Percentiles rank a stretch among this genome's conserved stretches.
These are phyloP conservation scores for Calycopis cecrops DNA, from an alignment of 1,140 invertebrate species.

Conservation along the genomic window DNA sequence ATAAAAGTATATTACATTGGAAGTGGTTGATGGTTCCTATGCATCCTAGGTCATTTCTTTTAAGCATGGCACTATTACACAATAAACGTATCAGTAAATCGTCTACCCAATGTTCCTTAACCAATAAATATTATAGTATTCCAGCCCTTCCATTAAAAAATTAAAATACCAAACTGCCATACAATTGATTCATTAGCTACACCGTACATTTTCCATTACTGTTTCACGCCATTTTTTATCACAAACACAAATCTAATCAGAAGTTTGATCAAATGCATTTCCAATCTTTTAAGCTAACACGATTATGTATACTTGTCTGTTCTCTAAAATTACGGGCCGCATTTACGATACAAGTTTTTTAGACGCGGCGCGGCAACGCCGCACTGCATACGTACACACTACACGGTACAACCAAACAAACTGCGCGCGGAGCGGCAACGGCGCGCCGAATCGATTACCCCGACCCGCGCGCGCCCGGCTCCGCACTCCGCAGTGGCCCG, in stretches of 20 bases:
- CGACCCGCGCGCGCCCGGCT: slow-evolving; percentile 42
- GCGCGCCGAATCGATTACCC: slow-evolving; percentile 54
- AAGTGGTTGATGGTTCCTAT: too few relatives aligned
- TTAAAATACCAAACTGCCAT: background rate
- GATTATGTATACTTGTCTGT: slow-evolving; percentile 6
- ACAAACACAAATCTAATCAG: too few relatives aligned
- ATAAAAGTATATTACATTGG: too few relatives aligned
- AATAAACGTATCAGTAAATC: too few relatives aligned
- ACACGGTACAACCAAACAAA: slow-evolving; percentile 71
- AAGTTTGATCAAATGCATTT: slow-evolving; percentile 9
- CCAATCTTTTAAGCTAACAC: slow-evolving; percentile 16
- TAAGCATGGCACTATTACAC: too few relatives aligned
- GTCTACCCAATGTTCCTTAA: too few relatives aligned
- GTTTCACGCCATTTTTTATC: too few relatives aligned
- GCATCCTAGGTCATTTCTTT: too few relatives aligned
- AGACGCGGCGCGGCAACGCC: slow-evolving; percentile 34
- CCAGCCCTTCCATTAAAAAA: too few relatives aligned
- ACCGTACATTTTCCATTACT: too few relatives aligned
- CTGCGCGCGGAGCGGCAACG: slow-evolving; percentile 56
- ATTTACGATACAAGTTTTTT: slow-evolving; percentile 32
- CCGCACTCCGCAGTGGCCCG: slow-evolving; percentile 24
- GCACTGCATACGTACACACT: slow-evolving; percentile 29
- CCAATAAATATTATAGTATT: too few relatives aligned
- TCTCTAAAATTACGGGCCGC: slow-evolving; percentile 10
- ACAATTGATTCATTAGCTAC: slow-evolving; percentile 14